These are phyloP conservation scores for Hipparchia semele DNA, from an alignment of 2,888 invertebrate genomes.

Conservation along the genomic window DNA sequence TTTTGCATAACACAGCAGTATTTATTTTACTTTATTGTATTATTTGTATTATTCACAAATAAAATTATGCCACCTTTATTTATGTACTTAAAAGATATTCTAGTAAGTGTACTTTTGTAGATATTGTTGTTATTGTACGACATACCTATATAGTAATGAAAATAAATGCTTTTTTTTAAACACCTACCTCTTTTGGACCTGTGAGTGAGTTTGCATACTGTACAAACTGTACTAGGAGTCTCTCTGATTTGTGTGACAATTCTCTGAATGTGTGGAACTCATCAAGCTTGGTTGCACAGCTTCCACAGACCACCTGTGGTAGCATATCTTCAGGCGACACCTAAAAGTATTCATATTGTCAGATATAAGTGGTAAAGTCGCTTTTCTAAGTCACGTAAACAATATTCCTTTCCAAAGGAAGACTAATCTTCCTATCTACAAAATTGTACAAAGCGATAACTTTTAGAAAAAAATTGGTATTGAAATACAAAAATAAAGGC, in stretches of 20 bases:
- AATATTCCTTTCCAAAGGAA: no score
- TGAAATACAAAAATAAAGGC: no score
- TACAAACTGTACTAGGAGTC: slow-evolving; percentile 89
- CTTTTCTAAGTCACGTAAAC: no score
- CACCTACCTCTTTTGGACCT: slow-evolving; percentile 86
- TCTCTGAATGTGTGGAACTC: slow-evolving; percentile 90
- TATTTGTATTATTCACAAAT: slow-evolving; percentile 2
- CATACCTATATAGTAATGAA: slow-evolving; percentile 25
- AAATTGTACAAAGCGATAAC: no score
- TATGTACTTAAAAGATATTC: not conserved
- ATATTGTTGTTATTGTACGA: slow-evolving; percentile 21
- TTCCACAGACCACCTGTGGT: slow-evolving; percentile 90
- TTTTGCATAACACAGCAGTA: slow-evolving; percentile 57
- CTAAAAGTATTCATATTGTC: slow-evolving; percentile 68
- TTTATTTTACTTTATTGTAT: not conserved
- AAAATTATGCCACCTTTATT: not conserved
- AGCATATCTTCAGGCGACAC: slow-evolving; percentile 89
- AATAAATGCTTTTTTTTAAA: slow-evolving; percentile 38
- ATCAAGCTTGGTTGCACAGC: slow-evolving; percentile 89
- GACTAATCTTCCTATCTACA: no score
- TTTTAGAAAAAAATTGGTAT: no score
- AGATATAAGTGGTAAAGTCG: not conserved
- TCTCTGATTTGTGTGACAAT: slow-evolving; percentile 89
- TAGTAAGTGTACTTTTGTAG: slow-evolving; percentile 17
- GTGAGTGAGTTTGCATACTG: slow-evolving; percentile 87